Evolutionary conservation across 2,113 vertebrate genomes (phyloP).

Genomic region (Gallinago jamesoni): DNA sequence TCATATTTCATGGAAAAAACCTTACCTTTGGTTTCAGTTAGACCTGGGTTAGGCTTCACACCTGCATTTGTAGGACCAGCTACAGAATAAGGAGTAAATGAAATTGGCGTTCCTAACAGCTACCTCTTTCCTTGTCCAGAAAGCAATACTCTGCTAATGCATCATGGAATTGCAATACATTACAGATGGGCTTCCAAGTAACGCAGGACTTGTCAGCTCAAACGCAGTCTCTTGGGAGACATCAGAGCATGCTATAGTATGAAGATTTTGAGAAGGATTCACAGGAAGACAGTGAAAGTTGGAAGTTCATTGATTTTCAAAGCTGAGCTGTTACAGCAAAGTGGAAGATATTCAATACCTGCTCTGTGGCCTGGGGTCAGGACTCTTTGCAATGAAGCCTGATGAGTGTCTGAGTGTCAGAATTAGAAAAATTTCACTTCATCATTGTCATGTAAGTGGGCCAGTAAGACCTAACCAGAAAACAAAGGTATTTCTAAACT

Average conservation of each 20-base stretch:
- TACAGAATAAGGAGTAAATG: not conserved
- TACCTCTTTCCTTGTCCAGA: not conserved
- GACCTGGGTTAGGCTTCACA: not conserved
- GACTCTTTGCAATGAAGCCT: not conserved
- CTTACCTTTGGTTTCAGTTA: not conserved
- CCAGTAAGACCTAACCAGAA: not conserved
- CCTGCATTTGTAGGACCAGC: not conserved
- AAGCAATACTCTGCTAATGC: not conserved
- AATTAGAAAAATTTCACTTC: not conserved
- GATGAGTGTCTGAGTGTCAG: not conserved
- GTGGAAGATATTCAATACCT: not conserved
- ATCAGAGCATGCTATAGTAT: not conserved
- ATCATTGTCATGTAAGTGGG: not conserved
- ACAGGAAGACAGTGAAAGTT: not conserved
- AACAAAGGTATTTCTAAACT: not conserved
- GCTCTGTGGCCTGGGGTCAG: not conserved
- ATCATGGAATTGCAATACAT: not conserved
- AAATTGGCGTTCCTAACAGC: not conserved
- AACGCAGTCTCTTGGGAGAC: not conserved
- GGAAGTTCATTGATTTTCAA: not conserved
- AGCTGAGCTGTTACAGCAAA: not conserved
- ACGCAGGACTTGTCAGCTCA: not conserved
- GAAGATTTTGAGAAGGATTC: not conserved
- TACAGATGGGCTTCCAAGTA: not conserved
- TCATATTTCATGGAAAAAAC: not conserved